Base-by-base conservation (phyloP, 2,888 invertebrate genomes). In the Anoplius nigerrimus region DNA sequence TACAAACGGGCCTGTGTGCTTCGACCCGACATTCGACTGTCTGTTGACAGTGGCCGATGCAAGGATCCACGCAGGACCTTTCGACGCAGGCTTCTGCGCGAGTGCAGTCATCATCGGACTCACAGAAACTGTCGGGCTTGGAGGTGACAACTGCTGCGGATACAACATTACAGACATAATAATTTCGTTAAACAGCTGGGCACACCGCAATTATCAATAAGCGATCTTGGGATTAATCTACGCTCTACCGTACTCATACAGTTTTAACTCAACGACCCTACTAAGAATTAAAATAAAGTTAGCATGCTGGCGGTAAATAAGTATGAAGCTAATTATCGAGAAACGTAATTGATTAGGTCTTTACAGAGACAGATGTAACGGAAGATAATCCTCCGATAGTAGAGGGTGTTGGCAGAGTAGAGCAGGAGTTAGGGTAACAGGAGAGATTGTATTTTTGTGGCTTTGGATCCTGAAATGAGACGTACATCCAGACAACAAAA, bases 1-100 rank as follows among this genome's bases (percentile, higher is more conserved):
- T 93, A 90, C 95, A 95, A 90, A 94, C 93, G 71, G 95, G 95
- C 87, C 94, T 93, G 91, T 95, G 95, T 91, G 94, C 94, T 90
- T 94, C 93, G 80, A 94, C 94, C 85, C 93, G 92, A 89, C 95
- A 96, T 86, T 93, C 93, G 79, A 95, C 95, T 89, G 93, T 93
- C 76, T 91, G 87, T 78, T 93, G 94, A 90, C 95, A 95, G 75
- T 93, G 92, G 89, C 92, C 93, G 87, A 93, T 92, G 90, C 95
- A 96, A 81, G 95, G 95, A 90, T 95, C 93, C 89, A 94, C 93
- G 90, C 95, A 96, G 82, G 93, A 90, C 84, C 93, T 94, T 92
- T 94, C 94, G 90, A 94, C 94, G 90, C 96, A 96, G 86, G 95
- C 94, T 91, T 95, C 94, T 80, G 92, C 93, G 87, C 94, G 93